These are phyloP conservation scores for Accipiter cooperii DNA, from an alignment of 2,113 vertebrate genomes.

Conservation along the genomic window DNA sequence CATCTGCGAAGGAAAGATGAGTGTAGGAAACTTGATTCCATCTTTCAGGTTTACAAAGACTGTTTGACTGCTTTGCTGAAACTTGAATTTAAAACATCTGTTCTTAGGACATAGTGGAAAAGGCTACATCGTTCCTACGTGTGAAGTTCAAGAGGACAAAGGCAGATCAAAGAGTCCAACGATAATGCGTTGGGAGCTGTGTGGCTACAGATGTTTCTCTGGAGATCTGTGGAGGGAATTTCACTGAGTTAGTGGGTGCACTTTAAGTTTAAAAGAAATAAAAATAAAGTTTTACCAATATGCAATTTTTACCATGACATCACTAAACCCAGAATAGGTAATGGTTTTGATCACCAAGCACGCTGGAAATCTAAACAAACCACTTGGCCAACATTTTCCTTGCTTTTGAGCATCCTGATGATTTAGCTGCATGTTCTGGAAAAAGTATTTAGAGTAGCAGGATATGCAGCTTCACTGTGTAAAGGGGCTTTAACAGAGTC, in stretches of 20 bases:
- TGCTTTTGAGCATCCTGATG: background rate
- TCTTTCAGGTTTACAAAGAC: background rate
- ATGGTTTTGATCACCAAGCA: background rate
- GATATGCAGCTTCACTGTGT: background rate
- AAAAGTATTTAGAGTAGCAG: background rate
- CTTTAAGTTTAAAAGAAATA: background rate
- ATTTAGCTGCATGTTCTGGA: background rate
- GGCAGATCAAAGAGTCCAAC: background rate
- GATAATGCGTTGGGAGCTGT: background rate
- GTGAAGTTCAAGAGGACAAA: background rate
- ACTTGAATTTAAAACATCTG: constrained; percentile 11
- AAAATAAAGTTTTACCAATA: background rate
- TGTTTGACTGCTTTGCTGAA: background rate
- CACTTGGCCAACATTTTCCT: background rate
- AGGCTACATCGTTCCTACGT: background rate
- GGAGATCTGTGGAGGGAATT: background rate
- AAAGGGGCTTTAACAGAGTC: background rate
- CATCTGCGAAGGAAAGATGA: background rate
- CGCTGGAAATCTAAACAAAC: constrained; percentile 25
- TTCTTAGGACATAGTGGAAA: background rate
- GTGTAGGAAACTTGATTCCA: background rate
- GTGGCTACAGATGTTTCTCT: background rate
- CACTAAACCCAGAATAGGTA: background rate
- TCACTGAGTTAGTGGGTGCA: background rate
- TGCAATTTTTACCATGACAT: background rate